phyloP scores from a whole-genome alignment of 2,113 vertebrate genomes.

The Heterotis niloticus region DNA sequence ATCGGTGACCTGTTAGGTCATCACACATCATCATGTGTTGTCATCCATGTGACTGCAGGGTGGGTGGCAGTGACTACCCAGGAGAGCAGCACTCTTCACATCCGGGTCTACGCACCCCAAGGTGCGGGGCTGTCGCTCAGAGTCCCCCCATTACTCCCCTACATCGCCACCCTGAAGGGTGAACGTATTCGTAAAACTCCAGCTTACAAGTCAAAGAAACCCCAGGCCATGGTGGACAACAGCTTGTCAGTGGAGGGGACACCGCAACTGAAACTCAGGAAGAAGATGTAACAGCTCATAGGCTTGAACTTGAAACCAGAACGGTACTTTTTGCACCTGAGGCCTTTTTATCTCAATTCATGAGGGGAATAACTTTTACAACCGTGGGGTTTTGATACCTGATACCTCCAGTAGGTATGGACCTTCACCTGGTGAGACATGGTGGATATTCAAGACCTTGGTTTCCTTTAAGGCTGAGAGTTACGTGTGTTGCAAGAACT shows the following conservation, averaged over 20 bases:
- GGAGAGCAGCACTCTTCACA: slow-evolving; percentile 50
- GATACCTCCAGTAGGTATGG: too few species aligned
- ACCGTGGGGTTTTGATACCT: too few species aligned
- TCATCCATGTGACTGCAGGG: slow-evolving; percentile 56
- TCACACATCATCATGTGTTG: not conserved
- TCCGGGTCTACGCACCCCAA: slow-evolving; percentile 70
- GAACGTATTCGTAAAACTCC: slow-evolving; percentile 62
- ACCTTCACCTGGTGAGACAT: too few species aligned
- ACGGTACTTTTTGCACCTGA: not conserved
- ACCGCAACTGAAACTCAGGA: slow-evolving; percentile 27
- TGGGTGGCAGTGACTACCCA: slow-evolving; percentile 84
- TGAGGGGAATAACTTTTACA: too few species aligned
- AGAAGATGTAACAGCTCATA: slow-evolving; percentile 5
- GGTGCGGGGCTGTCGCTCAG: slow-evolving; percentile 57
- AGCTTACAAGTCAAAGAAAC: slow-evolving; percentile 71
- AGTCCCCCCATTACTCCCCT: slow-evolving; percentile 73
- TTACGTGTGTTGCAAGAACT: too few species aligned
- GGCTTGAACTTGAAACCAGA: not conserved
- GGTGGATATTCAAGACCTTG: too few species aligned
- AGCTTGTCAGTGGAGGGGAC: slow-evolving; percentile 30
- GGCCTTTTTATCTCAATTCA: not conserved
- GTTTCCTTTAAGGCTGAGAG: too few species aligned
- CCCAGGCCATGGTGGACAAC: slow-evolving; percentile 52
- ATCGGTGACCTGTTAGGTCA: not conserved
- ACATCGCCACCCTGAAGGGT: slow-evolving; percentile 72